A percentile compares a stretch with the other conserved stretches of the same genome.
Evolutionary conservation across 2,888 invertebrate species (phyloP).

Genomic region (Artemia sp.): DNA sequence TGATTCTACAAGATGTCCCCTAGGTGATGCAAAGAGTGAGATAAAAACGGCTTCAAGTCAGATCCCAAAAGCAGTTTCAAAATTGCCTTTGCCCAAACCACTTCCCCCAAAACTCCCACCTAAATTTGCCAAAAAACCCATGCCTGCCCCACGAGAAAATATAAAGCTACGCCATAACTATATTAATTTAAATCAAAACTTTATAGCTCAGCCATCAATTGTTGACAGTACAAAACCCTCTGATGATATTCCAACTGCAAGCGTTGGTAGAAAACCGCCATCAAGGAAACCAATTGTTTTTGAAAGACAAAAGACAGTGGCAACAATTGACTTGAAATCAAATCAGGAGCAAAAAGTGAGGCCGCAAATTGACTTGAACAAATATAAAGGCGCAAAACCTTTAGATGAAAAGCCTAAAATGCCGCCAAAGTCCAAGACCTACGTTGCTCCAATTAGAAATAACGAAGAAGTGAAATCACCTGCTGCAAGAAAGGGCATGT

Average conservation of each 20-base stretch:
- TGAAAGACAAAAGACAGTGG: background rate
- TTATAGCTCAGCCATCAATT: background rate
- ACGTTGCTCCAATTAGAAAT: background rate
- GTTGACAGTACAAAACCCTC: background rate
- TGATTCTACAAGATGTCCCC: too few relatives aligned
- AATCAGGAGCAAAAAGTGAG: background rate
- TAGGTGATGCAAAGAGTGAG: background rate
- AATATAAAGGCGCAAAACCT: slow-evolving; percentile 2
- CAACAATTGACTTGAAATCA: background rate
- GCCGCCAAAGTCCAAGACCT: slow-evolving; percentile 6
- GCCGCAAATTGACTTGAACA: background rate
- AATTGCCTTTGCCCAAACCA: background rate
- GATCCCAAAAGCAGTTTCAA: background rate
- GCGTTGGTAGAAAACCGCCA: background rate
- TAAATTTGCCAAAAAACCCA: slow-evolving; percentile 3
- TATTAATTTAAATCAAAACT: background rate
- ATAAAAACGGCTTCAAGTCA: background rate
- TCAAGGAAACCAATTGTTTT: background rate
- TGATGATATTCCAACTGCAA: background rate
- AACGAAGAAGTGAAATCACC: background rate
- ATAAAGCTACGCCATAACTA: background rate
- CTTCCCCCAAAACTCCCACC: background rate
- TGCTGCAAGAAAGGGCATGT: background rate
- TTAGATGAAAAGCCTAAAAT: background rate
- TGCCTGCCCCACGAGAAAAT: slow-evolving; percentile 7